Percentiles rank a stretch among this genome's conserved stretches.
phyloP scores from a whole-genome alignment of 2,888 invertebrate genomes.

The Notocelia uddmanniana region DNA sequence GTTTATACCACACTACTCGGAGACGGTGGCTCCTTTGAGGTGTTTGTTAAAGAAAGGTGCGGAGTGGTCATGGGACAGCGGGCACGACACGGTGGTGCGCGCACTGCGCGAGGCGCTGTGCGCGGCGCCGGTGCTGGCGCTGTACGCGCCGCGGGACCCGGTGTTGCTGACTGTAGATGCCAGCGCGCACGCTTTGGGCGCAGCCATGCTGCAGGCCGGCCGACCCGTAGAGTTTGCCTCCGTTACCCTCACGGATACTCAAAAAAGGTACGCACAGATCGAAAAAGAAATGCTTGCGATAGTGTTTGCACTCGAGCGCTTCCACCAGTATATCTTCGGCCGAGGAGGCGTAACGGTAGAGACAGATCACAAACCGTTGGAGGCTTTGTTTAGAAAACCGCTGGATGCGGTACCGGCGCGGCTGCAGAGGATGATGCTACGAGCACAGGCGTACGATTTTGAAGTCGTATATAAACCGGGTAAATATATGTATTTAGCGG shows the following conservation, averaged over 20 bases:
- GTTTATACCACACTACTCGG: slow-evolving; percentile 16
- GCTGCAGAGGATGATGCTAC: background rate
- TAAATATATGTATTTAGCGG: slow-evolving; percentile 2
- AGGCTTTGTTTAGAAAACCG: slow-evolving; percentile 9
- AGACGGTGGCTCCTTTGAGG: background rate
- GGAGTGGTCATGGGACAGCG: too few relatives aligned
- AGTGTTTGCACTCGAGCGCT: slow-evolving; percentile 35
- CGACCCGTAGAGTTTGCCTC: slow-evolving; percentile 32
- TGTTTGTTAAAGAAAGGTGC: too few relatives aligned
- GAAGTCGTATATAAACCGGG: slow-evolving; percentile 14
- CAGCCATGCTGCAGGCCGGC: slow-evolving; percentile 3
- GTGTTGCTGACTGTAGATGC: too few relatives aligned
- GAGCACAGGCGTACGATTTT: slow-evolving; percentile 16
- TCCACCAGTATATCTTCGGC: slow-evolving; percentile 43
- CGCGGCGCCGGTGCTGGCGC: too few relatives aligned
- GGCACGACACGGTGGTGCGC: too few relatives aligned
- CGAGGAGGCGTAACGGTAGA: slow-evolving; percentile 11
- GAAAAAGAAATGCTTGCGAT: slow-evolving; percentile 41
- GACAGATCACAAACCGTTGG: slow-evolving; percentile 22
- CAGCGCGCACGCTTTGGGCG: too few relatives aligned
- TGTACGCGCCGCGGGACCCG: too few relatives aligned
- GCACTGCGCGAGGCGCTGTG: too few relatives aligned
- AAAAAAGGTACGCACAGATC: slow-evolving; percentile 40
- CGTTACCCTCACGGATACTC: slow-evolving; percentile 3
- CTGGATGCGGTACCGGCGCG: slow-evolving; percentile 8